Conservation (phyloP, 2,888 invertebrate species). For the Campoletis raptor region DNA sequence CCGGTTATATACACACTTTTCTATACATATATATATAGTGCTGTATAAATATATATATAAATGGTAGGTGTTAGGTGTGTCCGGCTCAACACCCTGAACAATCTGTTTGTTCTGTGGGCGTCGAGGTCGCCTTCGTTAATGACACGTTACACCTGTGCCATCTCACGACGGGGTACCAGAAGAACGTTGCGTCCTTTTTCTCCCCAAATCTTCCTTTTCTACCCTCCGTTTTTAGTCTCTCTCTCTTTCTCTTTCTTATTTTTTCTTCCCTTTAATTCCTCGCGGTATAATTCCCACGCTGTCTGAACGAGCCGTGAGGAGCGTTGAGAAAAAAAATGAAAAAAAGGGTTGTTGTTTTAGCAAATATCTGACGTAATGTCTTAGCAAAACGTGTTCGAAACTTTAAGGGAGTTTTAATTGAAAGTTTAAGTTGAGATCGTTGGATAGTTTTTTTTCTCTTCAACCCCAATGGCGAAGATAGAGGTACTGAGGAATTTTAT, state of each 20-base stretch:
- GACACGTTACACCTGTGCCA: conserved; percentile 74
- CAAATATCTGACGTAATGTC: background rate
- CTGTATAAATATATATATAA: background rate
- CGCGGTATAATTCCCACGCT: conserved; percentile 47
- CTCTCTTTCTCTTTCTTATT: background rate
- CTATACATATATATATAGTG: background rate
- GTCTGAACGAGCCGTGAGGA: conserved; percentile 27
- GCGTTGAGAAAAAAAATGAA: conserved; percentile 6
- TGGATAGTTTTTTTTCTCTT: background rate
- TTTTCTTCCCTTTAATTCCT: conserved; percentile 4
- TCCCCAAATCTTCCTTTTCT: conserved; percentile 8
- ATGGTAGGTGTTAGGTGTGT: conserved; percentile 70
- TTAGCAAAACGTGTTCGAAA: background rate
- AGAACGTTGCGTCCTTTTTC: conserved; percentile 23
- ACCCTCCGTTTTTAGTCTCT: conserved; percentile 29
- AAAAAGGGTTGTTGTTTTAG: conserved; percentile 45
- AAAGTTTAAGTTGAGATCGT: background rate
- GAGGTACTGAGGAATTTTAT: background rate
- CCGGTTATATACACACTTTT: background rate
- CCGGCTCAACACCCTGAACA: conserved; percentile 69
- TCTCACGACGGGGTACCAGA: conserved; percentile 62
- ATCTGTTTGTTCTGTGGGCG: conserved; percentile 76
- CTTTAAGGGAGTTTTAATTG: background rate
- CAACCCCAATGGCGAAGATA: background rate
- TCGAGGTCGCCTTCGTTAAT: conserved; percentile 71